Evolutionary conservation across 2,888 invertebrate species (phyloP), one percentile per base, ranked within the genome.

Genomic region (Hedya salicella): DNA sequence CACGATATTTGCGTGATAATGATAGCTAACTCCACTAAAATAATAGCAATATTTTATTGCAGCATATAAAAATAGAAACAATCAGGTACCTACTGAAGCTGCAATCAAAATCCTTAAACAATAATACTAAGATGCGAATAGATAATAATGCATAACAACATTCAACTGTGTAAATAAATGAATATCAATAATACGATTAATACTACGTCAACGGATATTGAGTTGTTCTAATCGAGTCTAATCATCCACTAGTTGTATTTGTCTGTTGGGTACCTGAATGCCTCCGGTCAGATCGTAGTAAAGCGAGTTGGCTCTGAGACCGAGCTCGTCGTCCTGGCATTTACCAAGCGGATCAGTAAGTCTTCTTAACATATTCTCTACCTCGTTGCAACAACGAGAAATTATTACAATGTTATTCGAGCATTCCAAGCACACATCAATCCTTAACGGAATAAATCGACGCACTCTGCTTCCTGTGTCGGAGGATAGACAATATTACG

Each of bases 211-310:
- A 48, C 46, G 36, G 17, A 46, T 60, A 60, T 39, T 40, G 48
- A 5, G 40, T 40, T 16, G 44, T 60, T 60, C 65, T 65, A 65
- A 49, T 49, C 14, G 36, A 44, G 52, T 65, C 44, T 53, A 65
- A 57, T 17, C 65, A 65, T 65, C 48, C 65, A 65, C 65, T 65
- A 60, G n/a, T 52, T 32, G 46, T 48, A 40, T 32, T 65, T 6
- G 40, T 53, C 46, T 42, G 74, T 77, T 75, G 74, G 87, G 89
- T 92, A 92, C 92, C 92, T 92, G 92, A 91, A 89, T 90, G 90
- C 91, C 91, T 91, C 91, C 92, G 82, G 91, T 88, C 87, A 91
- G 86, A 85, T 91, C 91, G 91, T 92, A 90, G 92, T 90, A 92
- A 84, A 89, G 91, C 86, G 91, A 91, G 88, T 91, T 88, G 86